Base-by-base conservation (phyloP, 2,113 vertebrate species). In the Regulus satrapa region DNA sequence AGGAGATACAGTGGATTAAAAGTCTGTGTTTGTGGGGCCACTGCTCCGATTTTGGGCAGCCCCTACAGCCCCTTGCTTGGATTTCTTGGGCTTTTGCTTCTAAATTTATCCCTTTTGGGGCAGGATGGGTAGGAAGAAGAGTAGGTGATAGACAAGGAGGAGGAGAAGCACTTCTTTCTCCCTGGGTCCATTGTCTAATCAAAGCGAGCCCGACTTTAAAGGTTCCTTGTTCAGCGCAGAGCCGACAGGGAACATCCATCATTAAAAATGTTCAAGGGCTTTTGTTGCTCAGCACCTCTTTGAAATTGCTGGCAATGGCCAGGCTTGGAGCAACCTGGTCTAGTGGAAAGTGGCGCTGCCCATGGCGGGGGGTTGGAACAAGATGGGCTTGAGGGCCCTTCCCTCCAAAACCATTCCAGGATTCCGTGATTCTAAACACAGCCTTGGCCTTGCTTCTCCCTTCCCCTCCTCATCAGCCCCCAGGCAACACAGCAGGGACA, bases 181-280 rank as follows among this genome's bases (percentile, higher is more conserved):
- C 12, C 2, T 9, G 12, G 4, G 32, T 24, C 49, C 24, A 11
- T 75, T 75, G 49, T 77, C 56, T 87, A 43, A 97, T 90, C 93
- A 92, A 92, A 95, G 85, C 36, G 63, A 94, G 36, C 73, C 67
- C 1, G n/a, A 63, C 80, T 96, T 94, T 72, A 97, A 96, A 94
- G 87, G 79, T 41, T 87, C 74, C 80, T 72, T 72, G 17, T 69
- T 82, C 29, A 13, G 78, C 11, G 3, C 2, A 3, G 91, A 87
- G 88, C 92, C 14, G 32, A 87, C 13, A 48, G 85, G 68, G 94
- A 97, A 85, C 18, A 23, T 16, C 64, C 88, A 87, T 79, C 92
- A 75, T 96, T 92, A 92, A 95, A 89, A 97, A 93, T 14, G 41
- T 86, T 86, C 86, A 54, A 84, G 89, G 29, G 54, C 66, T 61